Evolutionary conservation across 2,797 vertebrate genomes (phyloP).

Genomic region (Cephalopachus bancanus): DNA sequence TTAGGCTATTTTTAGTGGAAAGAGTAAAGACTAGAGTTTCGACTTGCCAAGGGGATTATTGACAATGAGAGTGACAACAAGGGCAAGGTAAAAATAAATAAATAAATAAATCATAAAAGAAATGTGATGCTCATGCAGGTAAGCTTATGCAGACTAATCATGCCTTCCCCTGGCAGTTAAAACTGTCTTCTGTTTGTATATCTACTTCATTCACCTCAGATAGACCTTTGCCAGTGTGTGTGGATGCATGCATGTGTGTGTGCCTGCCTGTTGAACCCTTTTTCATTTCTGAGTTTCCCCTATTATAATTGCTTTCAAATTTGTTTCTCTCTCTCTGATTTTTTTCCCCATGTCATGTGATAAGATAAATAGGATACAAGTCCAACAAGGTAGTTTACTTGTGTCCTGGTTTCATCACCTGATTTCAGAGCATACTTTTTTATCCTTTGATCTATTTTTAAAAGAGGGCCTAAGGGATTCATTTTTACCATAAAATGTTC

Average conservation of each 20-base stretch:
- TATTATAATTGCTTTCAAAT: not conserved
- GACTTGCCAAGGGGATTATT: not conserved
- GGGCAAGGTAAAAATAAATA: not conserved
- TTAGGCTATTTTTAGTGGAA: not conserved
- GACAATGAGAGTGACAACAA: not conserved
- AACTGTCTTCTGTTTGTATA: not conserved
- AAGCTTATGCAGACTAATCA: not conserved
- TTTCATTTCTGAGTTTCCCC: not conserved
- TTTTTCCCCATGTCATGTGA: not conserved
- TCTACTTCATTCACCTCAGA: not conserved
- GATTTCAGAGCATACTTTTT: slow-evolving; percentile 48
- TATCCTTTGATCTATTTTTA: not conserved
- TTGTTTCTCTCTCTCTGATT: slow-evolving; percentile 20
- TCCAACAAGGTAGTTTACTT: not conserved
- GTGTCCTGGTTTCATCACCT: not conserved
- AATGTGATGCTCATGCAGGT: not conserved
- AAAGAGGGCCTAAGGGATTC: not conserved
- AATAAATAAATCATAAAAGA: not conserved
- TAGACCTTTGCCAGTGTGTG: not conserved
- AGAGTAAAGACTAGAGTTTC: not conserved
- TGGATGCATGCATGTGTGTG: not conserved
- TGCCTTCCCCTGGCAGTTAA: not conserved
- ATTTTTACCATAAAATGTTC: slow-evolving; percentile 46
- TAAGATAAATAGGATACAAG: not conserved
- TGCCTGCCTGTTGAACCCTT: not conserved